Conservation (phyloP, 2,888 invertebrate genomes). For the Beris chalybata region DNA sequence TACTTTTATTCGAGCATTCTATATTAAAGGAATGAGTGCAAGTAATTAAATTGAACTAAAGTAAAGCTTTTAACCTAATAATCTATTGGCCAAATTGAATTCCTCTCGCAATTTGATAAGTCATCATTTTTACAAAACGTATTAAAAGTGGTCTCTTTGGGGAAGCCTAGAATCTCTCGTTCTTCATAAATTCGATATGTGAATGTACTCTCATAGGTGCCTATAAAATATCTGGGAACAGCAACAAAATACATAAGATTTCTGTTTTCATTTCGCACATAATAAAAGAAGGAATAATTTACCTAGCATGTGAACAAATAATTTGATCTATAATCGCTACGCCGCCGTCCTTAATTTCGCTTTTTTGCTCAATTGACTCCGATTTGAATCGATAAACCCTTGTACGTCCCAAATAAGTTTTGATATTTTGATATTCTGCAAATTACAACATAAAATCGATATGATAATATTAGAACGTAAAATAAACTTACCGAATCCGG, state of each 20-base stretch:
- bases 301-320: conserved; percentile 82
- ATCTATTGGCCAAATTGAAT: conserved; percentile 76
- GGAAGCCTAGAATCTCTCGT: conserved; percentile 90
- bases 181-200: conserved; percentile 97
- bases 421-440: conserved; percentile 50
- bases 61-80: conserved; percentile 51
- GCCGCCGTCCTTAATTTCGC: conserved; percentile 71
- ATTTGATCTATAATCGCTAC: conserved; percentile 94
- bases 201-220: conserved; percentile 94
- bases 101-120: conserved; percentile 66
- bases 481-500: conserved; percentile 57
- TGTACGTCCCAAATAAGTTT: conserved; percentile 47
- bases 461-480: neutral
- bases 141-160: conserved; percentile 81
- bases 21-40: too few relatives aligned
- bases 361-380: conserved; percentile 48
- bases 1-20: too few relatives aligned
- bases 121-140: conserved; percentile 63
- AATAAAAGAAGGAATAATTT: neutral
- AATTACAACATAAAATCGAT: conserved; percentile 33
- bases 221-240: conserved; percentile 69
- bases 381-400: conserved; percentile 48
- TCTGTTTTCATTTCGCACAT: neutral
- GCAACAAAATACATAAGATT: neutral
- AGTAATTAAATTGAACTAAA: neutral